Conservation (phyloP, 2,888 invertebrate genomes). For the Morpho helenor region DNA sequence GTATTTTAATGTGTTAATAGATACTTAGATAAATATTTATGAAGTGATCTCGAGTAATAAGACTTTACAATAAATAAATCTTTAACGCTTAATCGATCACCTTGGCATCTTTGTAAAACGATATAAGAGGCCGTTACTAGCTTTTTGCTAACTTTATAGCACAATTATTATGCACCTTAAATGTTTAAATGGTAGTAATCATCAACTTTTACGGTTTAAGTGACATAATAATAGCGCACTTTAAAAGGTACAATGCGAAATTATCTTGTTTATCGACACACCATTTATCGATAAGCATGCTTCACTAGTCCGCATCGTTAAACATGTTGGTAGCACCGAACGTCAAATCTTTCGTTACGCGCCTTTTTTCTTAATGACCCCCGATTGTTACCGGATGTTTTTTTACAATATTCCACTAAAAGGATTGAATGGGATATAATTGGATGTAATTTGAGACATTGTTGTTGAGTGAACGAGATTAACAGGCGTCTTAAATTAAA, state of each 20-base stretch:
- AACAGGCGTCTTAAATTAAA: conserved; percentile 58
- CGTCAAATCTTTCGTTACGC: conserved; percentile 69
- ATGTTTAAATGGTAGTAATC: conserved; percentile 23
- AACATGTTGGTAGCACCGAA: conserved; percentile 60
- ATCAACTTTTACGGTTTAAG: conserved; percentile 27
- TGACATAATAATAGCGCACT: conserved; percentile 22
- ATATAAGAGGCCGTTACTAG: conserved; percentile 9
- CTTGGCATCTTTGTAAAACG: conserved; percentile 12
- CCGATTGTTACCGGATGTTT: conserved; percentile 61
- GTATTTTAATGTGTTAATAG: too few species aligned
- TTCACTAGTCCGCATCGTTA: conserved; percentile 44
- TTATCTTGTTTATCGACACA: conserved; percentile 19
- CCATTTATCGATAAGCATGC: conserved; percentile 39
- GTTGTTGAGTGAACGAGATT: conserved; percentile 61
- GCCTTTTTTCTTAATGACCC: conserved; percentile 69
- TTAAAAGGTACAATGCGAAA: conserved; percentile 25
- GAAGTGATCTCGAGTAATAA: background rate
- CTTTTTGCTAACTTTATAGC: conserved; percentile 15
- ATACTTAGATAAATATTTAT: background rate
- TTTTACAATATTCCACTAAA: conserved; percentile 61
- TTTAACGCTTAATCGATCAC: conserved; percentile 6
- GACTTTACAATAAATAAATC: conserved; percentile 2
- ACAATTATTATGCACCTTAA: conserved; percentile 14
- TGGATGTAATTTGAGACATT: conserved; percentile 77
- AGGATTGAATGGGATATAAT: conserved; percentile 76